Base-by-base conservation (phyloP, 2,113 vertebrate species). In the Chauna torquata region DNA sequence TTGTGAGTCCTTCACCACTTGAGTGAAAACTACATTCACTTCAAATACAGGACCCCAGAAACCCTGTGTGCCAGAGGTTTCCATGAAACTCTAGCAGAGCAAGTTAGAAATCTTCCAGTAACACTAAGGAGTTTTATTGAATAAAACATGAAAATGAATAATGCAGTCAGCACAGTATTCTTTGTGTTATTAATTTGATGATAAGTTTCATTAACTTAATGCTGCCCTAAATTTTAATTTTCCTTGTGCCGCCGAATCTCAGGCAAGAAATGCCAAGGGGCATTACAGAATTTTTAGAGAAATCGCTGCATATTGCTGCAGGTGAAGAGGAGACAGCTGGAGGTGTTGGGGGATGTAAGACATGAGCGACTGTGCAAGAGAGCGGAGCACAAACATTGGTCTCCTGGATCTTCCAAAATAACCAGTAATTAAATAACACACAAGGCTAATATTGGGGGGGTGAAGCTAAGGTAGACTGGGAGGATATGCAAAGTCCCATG, bases 61-160 rank as follows among this genome's bases (percentile, higher is more conserved):
- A 83, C 24, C 8, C 34, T 38, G 3, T 58, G 52, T 82, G 70
- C 42, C 57, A 79, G 65, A 55, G 49, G 50, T 55, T 77, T 49
- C 57, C 66, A n/a, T 23, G 12, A 76, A 94, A 84, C 55, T 75
- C 25, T 27, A 80, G 45, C 38, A 90, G 34, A 92, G n/a, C 28
- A 86, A 38, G 32, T 38, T 66, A 55, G 22, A 94, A 93, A 94
- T 89, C 52, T 45, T 88, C 16, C 88, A 81, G 38, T 83, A 94
- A 94, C 59, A 72, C 32, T 65, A 69, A 65, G 54, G 65, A 94
- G 72, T 1, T 88, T 91, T 69, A 61, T 66, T 94, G 88, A 96
- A 97, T 95, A 94, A 95, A 93, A 92, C 83, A 95, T 96, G 83
- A 88, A 77, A 81, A 96, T 92, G 34, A 96, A 95, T 96, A 97